phyloP scores from a whole-genome alignment of 2,113 vertebrate genomes.

The Trachemys scripta region DNA sequence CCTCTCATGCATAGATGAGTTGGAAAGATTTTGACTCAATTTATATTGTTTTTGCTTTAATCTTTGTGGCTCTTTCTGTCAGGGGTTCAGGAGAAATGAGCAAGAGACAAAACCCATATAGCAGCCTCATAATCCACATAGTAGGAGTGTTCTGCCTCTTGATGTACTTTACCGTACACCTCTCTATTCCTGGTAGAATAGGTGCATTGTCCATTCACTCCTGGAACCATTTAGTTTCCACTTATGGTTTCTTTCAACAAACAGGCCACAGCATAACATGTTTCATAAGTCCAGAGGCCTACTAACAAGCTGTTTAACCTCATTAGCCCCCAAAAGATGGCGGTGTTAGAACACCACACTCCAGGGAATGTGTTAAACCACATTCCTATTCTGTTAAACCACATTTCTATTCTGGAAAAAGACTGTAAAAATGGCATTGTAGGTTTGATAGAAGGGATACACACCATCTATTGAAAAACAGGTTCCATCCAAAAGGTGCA shows the following conservation, averaged over 20 bases:
- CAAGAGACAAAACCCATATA: background rate
- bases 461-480: rapidly evolving
- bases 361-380: background rate
- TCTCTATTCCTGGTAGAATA: background rate
- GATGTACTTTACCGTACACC: background rate
- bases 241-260: background rate
- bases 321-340: background rate
- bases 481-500: background rate
- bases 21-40: background rate
- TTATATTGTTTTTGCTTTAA: background rate
- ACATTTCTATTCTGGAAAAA: background rate
- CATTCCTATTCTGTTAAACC: background rate
- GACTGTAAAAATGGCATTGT: background rate
- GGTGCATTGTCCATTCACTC: background rate
- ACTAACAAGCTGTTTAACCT: background rate
- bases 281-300: background rate
- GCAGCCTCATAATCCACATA: background rate
- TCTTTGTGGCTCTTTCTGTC: background rate
- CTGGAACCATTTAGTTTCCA: background rate
- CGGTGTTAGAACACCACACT: background rate
- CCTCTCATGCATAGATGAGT: background rate
- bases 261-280: background rate
- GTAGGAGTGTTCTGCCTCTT: background rate
- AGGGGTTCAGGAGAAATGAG: background rate
- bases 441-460: background rate